These are phyloP conservation scores for Trachelus iudaicus DNA, from an alignment of 2,888 invertebrate genomes.

Conservation along the genomic window DNA sequence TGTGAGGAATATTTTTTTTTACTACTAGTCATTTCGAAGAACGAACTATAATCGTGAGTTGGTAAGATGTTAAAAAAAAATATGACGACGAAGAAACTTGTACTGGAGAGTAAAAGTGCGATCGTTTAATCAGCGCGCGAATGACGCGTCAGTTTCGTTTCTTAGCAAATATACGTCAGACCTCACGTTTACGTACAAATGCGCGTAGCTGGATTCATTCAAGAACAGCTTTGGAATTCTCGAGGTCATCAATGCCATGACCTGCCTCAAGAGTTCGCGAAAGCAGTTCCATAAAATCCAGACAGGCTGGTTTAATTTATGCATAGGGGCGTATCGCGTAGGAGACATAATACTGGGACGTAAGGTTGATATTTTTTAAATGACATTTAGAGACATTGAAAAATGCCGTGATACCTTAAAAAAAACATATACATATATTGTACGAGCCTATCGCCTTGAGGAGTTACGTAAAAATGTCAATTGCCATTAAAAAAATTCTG, in stretches of 20 bases:
- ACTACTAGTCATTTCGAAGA: neutral
- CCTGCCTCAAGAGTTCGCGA: constrained; percentile 44
- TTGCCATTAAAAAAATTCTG: neutral
- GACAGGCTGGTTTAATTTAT: constrained; percentile 45
- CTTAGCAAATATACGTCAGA: neutral
- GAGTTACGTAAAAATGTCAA: neutral
- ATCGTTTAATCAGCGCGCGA: neutral
- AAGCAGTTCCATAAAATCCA: constrained; percentile 46
- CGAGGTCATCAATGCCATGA: constrained; percentile 42
- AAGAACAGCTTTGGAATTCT: constrained; percentile 18
- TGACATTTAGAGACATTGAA: neutral
- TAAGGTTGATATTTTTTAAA: neutral
- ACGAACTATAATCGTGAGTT: neutral
- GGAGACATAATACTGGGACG: neutral
- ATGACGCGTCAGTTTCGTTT: neutral
- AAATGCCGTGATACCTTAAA: neutral
- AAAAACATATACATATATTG: neutral
- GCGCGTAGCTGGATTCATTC: neutral
- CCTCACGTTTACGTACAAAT: neutral
- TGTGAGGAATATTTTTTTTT: neutral
- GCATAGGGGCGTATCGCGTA: constrained; percentile 10
- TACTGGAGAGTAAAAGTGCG: neutral
- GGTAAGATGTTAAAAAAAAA: neutral
- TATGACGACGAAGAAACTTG: neutral
- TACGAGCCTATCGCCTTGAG: neutral